These are phyloP conservation scores for Amblyopsis rosae DNA, from an alignment of 2,113 vertebrate species.

Conservation along the genomic window DNA sequence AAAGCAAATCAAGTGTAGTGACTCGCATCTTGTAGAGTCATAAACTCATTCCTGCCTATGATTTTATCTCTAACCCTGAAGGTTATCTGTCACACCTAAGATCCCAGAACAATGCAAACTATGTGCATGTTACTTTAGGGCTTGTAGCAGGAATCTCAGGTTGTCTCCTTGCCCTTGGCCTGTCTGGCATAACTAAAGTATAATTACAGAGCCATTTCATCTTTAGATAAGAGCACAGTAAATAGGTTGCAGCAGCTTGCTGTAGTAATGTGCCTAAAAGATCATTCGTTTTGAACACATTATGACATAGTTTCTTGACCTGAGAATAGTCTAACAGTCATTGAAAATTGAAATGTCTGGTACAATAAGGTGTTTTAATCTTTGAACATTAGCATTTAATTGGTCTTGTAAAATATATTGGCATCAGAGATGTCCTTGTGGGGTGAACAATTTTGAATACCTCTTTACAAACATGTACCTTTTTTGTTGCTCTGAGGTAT, in stretches of 20 bases:
- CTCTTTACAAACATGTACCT: no score
- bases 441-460: no score
- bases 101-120: no score
- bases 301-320: conserved; percentile 54
- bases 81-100: no score
- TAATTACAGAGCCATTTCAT: conserved; percentile 53
- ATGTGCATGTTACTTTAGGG: background rate
- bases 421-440: background rate
- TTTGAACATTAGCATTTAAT: no score
- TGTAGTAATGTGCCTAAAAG: conserved; percentile 31
- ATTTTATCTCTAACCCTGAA: no score
- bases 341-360: conserved; percentile 55
- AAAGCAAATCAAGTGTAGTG: no score
- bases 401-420: conserved; percentile 12
- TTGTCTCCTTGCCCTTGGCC: conserved; percentile 53
- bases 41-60: no score
- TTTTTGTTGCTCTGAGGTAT: no score
- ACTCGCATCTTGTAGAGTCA: no score
- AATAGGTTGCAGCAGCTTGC: no score
- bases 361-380: background rate
- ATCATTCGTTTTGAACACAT: conserved; percentile 36
- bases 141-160: conserved; percentile 31
- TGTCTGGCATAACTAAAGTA: conserved; percentile 44
- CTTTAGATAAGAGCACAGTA: conserved; percentile 54
- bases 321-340: conserved; percentile 22